Evolutionary conservation across 2,113 vertebrate genomes (phyloP), one percentile per base, ranked within the genome.

Genomic region (Mesoclemmys tuberculata): DNA sequence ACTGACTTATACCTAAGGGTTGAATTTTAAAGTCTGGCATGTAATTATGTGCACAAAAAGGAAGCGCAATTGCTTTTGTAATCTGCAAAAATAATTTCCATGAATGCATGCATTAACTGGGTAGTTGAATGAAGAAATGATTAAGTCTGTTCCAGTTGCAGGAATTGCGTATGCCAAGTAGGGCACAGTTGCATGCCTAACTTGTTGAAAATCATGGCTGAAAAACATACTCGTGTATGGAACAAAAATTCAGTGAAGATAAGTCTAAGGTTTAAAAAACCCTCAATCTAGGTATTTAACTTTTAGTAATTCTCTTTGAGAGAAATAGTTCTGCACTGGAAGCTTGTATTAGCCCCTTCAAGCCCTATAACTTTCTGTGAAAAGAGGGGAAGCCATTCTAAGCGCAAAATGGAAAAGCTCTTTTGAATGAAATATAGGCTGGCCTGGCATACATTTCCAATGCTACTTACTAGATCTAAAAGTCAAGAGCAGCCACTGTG

Each of bases 401-500:
- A 91, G 89, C 48, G 48, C 35, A 78, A 54, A 84, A 27, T 16
- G 18, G 35, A 52, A 78, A 18, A 8, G 18, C 71, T 88, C 81
- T 31, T 58, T 80, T 58, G 24, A 92, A 48, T 68, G 56, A 90
- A 74, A 31, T 82, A n/a, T 12, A 49, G 48, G 31, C 24, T 79
- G 27, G 6, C 35, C 52, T 68, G 88, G 51, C 8, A 41, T 84
- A 16, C 84, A 44, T 41, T 38, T 41, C 68, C 35, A 71, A 10
- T 38, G 26, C 51, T 80, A 41, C 19, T 38, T 77, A 46, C 12
- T 27, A 58, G 38, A 46, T 71, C 31, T 78, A 5, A 51, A 18
- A 7, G 89, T 64, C 13, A 44, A 1, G 2, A 52, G 68, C 49
- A 55, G 5, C 9, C 10, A 4, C 0, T 0, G 41, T 58, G 38